These are phyloP conservation scores for Xyrichtys novacula DNA, from an alignment of 2,797 vertebrate genomes.

Conservation along the genomic window DNA sequence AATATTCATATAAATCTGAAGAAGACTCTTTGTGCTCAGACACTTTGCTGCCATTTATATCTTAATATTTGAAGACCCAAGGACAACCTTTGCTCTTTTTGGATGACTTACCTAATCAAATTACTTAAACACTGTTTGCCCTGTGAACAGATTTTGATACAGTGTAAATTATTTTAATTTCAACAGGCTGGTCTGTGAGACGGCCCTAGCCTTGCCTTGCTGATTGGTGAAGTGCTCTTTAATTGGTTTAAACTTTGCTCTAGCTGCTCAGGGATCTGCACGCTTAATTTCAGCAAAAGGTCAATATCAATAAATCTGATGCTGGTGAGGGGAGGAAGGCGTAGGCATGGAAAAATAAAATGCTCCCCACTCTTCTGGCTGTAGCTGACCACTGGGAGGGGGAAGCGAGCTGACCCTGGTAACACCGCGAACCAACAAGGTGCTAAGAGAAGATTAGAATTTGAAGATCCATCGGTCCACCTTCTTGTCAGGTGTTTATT, in stretches of 20 bases:
- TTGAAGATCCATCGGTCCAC: slow-evolving; percentile 75
- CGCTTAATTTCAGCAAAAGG: slow-evolving; percentile 88
- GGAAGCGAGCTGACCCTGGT: slow-evolving; percentile 74
- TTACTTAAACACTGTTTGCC: slow-evolving; percentile 71
- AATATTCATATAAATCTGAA: slow-evolving; percentile 37
- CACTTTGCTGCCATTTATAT: slow-evolving; percentile 52
- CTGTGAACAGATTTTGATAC: slow-evolving; percentile 75
- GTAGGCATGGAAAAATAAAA: slow-evolving; percentile 68
- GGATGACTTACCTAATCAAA: slow-evolving; percentile 69
- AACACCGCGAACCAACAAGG: slow-evolving; percentile 72
- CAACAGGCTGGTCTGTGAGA: slow-evolving; percentile 64
- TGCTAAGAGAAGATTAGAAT: slow-evolving; percentile 84
- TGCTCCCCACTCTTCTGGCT: slow-evolving; percentile 38
- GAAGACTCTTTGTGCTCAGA: slow-evolving; percentile 26
- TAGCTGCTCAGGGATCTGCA: slow-evolving; percentile 79
- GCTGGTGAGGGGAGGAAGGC: slow-evolving; percentile 58
- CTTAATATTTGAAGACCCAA: slow-evolving; percentile 55
- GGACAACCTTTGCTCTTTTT: slow-evolving; percentile 54
- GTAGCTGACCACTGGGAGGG: slow-evolving; percentile 72
- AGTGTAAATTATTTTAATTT: slow-evolving; percentile 83
- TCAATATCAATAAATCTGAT: slow-evolving; percentile 88
- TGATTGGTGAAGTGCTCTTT: slow-evolving; percentile 85
- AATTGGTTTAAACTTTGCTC: slow-evolving; percentile 91
- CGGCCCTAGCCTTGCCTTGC: slow-evolving; percentile 65
- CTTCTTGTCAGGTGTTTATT: slow-evolving; percentile 87